These are phyloP conservation scores for Clupea harengus DNA, from an alignment of 2,113 vertebrate species.

Conservation along the genomic window DNA sequence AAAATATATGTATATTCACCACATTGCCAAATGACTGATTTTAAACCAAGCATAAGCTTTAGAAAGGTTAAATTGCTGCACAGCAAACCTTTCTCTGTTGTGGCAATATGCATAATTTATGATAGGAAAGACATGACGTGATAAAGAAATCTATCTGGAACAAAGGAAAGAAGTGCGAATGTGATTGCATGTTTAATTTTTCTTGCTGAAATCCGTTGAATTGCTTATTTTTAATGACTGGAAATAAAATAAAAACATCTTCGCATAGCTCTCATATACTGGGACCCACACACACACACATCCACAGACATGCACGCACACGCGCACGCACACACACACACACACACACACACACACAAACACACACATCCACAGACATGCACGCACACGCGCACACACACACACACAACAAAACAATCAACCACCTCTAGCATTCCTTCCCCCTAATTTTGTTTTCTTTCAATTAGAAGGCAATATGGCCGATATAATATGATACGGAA, in stretches of 20 bases:
- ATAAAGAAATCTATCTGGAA: not conserved
- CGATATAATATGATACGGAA: conserved; percentile 11
- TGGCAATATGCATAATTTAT: conserved; percentile 9
- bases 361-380: not conserved
- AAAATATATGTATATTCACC: not conserved
- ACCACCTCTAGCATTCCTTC: not conserved
- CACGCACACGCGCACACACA: not conserved
- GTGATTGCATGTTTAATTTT: conserved; percentile 18
- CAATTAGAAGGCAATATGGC: conserved; percentile 11
- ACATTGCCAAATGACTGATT: conserved; percentile 5
- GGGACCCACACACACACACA: not conserved
- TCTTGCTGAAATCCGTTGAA: not conserved
- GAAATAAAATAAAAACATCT: not conserved
- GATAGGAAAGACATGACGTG: not conserved
- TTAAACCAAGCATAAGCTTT: conserved; percentile 12
- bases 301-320: not conserved
- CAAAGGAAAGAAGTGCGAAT: not conserved
- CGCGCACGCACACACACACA: not conserved
- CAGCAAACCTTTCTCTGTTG: conserved; percentile 20
- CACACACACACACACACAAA: not conserved
- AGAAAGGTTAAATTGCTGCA: conserved; percentile 8
- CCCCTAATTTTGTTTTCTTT: not conserved
- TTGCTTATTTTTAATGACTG: conserved; percentile 6
- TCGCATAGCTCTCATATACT: not conserved
- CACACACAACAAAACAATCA: not conserved